Percentiles rank a stretch among this genome's conserved stretches.
phyloP scores from a whole-genome alignment of 2,888 invertebrate genomes.

The Scrobipalpa atriplicella region DNA sequence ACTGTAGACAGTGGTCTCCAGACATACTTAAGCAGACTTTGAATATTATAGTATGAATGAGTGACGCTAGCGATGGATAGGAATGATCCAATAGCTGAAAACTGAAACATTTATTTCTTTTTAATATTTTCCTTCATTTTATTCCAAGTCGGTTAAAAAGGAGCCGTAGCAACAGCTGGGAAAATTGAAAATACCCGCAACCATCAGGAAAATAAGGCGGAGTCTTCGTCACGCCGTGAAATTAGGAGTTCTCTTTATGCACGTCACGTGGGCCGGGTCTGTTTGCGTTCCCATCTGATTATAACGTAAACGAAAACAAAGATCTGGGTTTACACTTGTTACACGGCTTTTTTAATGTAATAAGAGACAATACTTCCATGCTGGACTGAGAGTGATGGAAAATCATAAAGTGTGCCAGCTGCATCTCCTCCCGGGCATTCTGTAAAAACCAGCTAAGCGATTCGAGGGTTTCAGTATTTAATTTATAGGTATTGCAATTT shows the following conservation, averaged over 20 bases:
- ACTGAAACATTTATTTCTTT: too few relatives aligned
- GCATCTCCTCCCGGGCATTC: too few relatives aligned
- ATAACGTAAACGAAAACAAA: slow-evolving; percentile 46
- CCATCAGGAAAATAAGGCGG: slow-evolving; percentile 76
- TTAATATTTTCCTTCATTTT: neutral
- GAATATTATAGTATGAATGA: too few relatives aligned
- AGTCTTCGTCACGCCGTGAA: slow-evolving; percentile 74
- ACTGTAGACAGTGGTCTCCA: too few relatives aligned
- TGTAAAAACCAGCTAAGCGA: too few relatives aligned
- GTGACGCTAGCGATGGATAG: too few relatives aligned
- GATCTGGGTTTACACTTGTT: neutral
- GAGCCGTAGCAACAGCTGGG: slow-evolving; percentile 56
- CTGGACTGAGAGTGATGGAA: too few relatives aligned
- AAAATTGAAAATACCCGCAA: slow-evolving; percentile 82
- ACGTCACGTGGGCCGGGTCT: slow-evolving; percentile 73
- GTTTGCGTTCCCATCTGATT: slow-evolving; percentile 76
- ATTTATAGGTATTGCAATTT: too few relatives aligned
- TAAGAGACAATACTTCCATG: neutral
- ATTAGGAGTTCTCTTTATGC: slow-evolving; percentile 70
- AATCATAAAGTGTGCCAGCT: too few relatives aligned
- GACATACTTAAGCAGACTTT: too few relatives aligned
- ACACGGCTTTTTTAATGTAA: neutral
- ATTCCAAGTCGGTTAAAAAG: neutral
- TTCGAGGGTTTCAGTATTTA: too few relatives aligned
- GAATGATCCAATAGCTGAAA: neutral